Evolutionary conservation across 2,113 vertebrate species (phyloP).

Genomic region (Rhinolophus sinicus): DNA sequence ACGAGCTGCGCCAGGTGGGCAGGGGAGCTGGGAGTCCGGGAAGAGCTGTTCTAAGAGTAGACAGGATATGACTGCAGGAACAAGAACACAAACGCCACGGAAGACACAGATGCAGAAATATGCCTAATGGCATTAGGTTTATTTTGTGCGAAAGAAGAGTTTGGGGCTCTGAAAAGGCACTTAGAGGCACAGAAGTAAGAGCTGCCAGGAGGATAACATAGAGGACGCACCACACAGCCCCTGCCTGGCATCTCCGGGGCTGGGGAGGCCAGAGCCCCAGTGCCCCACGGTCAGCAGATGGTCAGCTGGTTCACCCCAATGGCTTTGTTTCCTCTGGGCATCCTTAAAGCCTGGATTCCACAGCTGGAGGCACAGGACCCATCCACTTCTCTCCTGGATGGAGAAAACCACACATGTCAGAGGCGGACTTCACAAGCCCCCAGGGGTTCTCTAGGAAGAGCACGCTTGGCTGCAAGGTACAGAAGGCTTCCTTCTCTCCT

Average conservation of each 20-base stretch:
- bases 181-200: background rate
- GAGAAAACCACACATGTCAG: background rate
- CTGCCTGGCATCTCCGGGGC: background rate
- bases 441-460: background rate
- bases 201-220: rapidly evolving
- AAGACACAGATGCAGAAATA: background rate
- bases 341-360: conserved; percentile 77
- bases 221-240: too few species aligned
- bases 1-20: too few species aligned
- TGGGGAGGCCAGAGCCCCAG: background rate
- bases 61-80: background rate
- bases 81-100: background rate
- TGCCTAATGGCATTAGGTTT: conserved; percentile 28
- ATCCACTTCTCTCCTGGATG: conserved; percentile 86
- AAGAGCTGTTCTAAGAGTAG: background rate
- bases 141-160: conserved; percentile 39
- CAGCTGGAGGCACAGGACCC: conserved; percentile 81
- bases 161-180: background rate
- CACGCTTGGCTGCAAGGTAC: background rate
- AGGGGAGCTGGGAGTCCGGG: too few species aligned
- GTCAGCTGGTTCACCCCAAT: rapidly evolving
- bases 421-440: background rate
- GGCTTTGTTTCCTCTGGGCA: background rate
- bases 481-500: background rate
- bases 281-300: background rate